Evolutionary conservation across 2,113 vertebrate species (phyloP).

Genomic region (Periophthalmodon schlosseri): DNA sequence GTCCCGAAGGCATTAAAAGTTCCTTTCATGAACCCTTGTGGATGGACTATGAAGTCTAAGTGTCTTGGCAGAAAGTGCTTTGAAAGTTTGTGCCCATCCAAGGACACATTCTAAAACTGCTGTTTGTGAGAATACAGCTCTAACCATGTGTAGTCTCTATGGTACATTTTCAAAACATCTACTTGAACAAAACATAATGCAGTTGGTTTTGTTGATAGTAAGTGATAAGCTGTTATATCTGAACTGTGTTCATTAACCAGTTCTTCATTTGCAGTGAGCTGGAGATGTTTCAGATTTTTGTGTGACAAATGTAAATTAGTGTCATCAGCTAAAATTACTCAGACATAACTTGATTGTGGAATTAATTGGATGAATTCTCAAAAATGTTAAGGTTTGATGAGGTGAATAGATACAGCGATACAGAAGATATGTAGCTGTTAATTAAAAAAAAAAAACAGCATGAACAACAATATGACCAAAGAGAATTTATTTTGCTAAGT

Average conservation of each 20-base stretch:
- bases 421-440: not conserved
- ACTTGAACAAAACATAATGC: not conserved
- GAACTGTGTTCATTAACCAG: no score
- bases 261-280: no score
- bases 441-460: no score
- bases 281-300: no score
- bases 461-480: not conserved
- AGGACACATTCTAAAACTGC: not conserved
- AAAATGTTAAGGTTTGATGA: not conserved
- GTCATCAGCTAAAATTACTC: not conserved
- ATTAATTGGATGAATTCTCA: not conserved
- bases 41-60: not conserved
- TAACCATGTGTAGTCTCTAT: not conserved
- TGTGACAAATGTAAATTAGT: no score
- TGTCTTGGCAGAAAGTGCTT: no score
- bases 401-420: not conserved
- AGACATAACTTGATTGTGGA: not conserved
- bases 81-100: not conserved
- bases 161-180: not conserved
- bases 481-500: not conserved
- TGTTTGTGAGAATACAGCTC: not conserved
- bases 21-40: not conserved
- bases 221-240: not conserved
- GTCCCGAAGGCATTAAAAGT: not conserved
- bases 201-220: not conserved